Evolutionary conservation across 2,797 vertebrate species (phyloP).

Genomic region (Natrix natrix): DNA sequence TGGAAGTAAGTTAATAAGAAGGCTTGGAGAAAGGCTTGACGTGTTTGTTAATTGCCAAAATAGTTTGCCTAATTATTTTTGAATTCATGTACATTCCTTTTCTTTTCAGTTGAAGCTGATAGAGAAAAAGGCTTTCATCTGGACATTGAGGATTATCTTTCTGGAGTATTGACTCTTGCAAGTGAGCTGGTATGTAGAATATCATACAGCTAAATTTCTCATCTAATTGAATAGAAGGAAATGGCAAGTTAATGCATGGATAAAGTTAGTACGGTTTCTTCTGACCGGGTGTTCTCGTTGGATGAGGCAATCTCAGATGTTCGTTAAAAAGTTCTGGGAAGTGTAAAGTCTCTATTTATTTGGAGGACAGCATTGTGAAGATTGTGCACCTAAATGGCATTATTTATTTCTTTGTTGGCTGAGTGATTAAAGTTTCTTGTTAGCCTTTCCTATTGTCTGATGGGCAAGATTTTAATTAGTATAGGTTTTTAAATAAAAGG

Average conservation of each 20-base stretch:
- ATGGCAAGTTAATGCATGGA: not conserved
- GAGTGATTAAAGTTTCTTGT: not conserved
- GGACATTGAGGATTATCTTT: constrained; percentile 96
- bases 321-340: not conserved
- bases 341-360: not conserved
- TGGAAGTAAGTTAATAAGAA: constrained; percentile 80
- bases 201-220: not conserved
- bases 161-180: constrained; percentile 91
- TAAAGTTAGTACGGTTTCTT: not conserved
- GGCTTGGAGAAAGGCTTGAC: not conserved
- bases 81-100: constrained; percentile 24
- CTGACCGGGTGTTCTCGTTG: not conserved
- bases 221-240: constrained; percentile 21
- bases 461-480: not conserved
- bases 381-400: not conserved
- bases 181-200: constrained; percentile 89
- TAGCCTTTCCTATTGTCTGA: not conserved
- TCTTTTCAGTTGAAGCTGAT: constrained; percentile 84
- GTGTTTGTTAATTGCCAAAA: not conserved
- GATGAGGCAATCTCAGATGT: not conserved
- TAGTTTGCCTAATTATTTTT: not conserved
- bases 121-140: constrained; percentile 95
- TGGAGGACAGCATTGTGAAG: not conserved
- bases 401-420: not conserved
- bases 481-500: not conserved